These are phyloP conservation scores for Petrophora chlorosata DNA, from an alignment of 2,888 invertebrate species.

Conservation along the genomic window DNA sequence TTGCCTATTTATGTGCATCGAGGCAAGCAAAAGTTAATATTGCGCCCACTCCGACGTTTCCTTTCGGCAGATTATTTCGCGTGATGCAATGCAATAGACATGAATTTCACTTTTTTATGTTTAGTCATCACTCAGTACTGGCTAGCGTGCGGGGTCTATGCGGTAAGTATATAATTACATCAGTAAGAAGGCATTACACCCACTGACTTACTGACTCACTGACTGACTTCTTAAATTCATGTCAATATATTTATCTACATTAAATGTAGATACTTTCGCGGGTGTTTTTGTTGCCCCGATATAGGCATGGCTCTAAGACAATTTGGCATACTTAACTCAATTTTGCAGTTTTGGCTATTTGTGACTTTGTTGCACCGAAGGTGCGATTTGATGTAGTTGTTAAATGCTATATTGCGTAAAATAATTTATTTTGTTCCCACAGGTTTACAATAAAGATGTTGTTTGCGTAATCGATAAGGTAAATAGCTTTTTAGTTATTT, in stretches of 20 bases:
- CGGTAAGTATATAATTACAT: constrained; percentile 54
- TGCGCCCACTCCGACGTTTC: constrained; percentile 45
- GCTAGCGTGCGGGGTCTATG: constrained; percentile 48
- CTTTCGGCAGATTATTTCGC: constrained; percentile 43
- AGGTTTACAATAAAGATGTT: constrained; percentile 68
- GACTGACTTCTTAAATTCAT: constrained; percentile 7
- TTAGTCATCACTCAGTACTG: constrained; percentile 51
- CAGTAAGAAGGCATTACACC: constrained; percentile 18
- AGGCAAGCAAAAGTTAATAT: constrained; percentile 52
- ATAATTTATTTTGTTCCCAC: constrained; percentile 45
- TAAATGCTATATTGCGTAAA: too few species aligned
- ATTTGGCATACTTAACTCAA: too few species aligned
- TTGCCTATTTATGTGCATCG: constrained; percentile 52
- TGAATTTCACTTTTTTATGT: constrained; percentile 65
- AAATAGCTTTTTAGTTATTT: constrained; percentile 23
- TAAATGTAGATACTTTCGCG: too few species aligned
- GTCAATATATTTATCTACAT: neutral
- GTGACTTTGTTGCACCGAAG: too few species aligned
- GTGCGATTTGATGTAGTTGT: too few species aligned
- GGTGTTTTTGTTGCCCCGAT: too few species aligned
- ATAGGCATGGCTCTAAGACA: too few species aligned
- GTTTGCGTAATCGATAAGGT: constrained; percentile 66
- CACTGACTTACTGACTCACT: constrained; percentile 25
- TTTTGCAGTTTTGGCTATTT: too few species aligned
- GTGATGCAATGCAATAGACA: constrained; percentile 59